These are phyloP conservation scores for Mycteria americana DNA, from an alignment of 2,797 vertebrate species.

Conservation along the genomic window DNA sequence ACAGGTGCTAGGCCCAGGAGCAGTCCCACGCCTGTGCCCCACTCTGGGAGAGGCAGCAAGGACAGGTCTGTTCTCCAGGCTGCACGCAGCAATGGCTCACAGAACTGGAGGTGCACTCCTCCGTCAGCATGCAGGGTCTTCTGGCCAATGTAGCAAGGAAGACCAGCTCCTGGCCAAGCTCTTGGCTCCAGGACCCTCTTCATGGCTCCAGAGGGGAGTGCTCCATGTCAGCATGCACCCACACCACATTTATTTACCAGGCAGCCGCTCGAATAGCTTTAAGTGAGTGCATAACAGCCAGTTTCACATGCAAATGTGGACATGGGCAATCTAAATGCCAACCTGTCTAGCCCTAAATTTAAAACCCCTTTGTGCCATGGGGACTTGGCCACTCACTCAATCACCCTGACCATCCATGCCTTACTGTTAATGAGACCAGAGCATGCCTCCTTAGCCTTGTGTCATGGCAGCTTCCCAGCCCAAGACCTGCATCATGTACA, in stretches of 20 bases:
- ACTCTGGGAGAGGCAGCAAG: neutral
- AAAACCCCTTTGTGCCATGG: neutral
- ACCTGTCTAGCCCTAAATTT: neutral
- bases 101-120: neutral
- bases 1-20: neutral
- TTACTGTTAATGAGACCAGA: neutral
- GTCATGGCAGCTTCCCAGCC: neutral
- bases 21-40: rapidly evolving
- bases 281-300: neutral
- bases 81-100: neutral
- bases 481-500: neutral
- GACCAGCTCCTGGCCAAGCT: neutral
- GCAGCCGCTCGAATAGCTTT: neutral
- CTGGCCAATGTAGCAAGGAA: neutral
- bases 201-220: neutral
- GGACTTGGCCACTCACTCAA: neutral
- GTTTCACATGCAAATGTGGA: neutral
- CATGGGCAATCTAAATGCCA: neutral
- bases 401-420: neutral
- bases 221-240: neutral
- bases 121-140: neutral
- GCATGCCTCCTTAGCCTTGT: neutral
- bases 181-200: neutral
- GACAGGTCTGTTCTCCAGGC: neutral
- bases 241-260: neutral